Conservation (phyloP, 2,888 invertebrate genomes). For the Xanthorhoe designata region DNA sequence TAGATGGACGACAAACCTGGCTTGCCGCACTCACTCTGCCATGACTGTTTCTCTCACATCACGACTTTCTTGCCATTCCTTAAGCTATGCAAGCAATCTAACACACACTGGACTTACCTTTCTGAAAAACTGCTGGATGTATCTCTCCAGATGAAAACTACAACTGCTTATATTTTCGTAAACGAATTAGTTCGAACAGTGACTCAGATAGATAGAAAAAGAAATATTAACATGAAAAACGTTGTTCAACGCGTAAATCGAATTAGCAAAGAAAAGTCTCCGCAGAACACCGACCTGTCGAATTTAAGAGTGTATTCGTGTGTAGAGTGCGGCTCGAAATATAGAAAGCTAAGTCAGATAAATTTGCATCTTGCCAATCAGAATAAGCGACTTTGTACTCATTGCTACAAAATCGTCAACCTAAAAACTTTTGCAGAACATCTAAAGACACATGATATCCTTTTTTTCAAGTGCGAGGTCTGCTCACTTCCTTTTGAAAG, state of each 20-base stretch:
- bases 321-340: slow-evolving; percentile 52
- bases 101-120: slow-evolving; percentile 54
- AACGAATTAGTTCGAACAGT: slow-evolving; percentile 41
- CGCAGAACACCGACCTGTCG: neutral
- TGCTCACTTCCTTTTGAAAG: slow-evolving; percentile 52
- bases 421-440: slow-evolving; percentile 45
- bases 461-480: slow-evolving; percentile 46
- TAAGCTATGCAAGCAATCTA: slow-evolving; percentile 53
- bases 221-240: slow-evolving; percentile 38
- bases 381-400: slow-evolving; percentile 51
- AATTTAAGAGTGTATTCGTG: slow-evolving; percentile 41
- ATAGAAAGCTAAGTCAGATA: slow-evolving; percentile 41
- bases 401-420: slow-evolving; percentile 51
- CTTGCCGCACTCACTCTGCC: slow-evolving; percentile 60
- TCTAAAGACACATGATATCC: slow-evolving; percentile 44
- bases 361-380: slow-evolving; percentile 56
- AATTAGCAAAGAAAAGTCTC: neutral
- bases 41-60: slow-evolving; percentile 49
- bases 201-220: slow-evolving; percentile 34
- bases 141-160: slow-evolving; percentile 43
- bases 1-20: slow-evolving; percentile 58
- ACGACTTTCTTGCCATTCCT: slow-evolving; percentile 53
- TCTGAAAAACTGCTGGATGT: slow-evolving; percentile 45
- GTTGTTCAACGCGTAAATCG: slow-evolving; percentile 34
- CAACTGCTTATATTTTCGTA: slow-evolving; percentile 52